Percentiles rank a stretch among this genome's conserved stretches.
Evolutionary conservation across 1,140 invertebrate genomes (phyloP).

Genomic region (Aphidius gifuensis): DNA sequence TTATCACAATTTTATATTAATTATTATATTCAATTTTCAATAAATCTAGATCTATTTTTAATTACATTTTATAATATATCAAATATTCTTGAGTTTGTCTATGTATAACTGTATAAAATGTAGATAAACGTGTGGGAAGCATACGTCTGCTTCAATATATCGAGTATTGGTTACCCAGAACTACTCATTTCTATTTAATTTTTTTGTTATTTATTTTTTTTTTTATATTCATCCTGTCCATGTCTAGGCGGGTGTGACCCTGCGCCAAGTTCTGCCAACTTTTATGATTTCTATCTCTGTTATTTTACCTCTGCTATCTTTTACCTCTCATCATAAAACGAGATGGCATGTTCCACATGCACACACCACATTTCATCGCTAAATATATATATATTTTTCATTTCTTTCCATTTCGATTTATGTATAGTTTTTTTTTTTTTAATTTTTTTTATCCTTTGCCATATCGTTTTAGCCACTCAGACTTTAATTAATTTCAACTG

Average conservation of each 20-base stretch:
- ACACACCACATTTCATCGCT: neutral
- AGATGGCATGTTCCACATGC: neutral
- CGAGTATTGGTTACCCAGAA: constrained; percentile 1
- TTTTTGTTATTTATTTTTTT: neutral
- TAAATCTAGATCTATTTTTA: no score
- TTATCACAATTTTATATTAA: no score
- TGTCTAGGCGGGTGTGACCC: neutral
- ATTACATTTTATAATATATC: no score
- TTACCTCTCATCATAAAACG: neutral
- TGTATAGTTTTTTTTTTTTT: no score
- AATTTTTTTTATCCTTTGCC: neutral
- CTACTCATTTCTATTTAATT: neutral
- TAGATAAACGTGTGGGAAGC: neutral
- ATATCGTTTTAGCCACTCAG: constrained; percentile 37
- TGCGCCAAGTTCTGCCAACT: constrained; percentile 26
- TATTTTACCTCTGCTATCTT: neutral
- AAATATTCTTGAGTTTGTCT: neutral
- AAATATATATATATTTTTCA: neutral
- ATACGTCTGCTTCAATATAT: constrained; percentile 2
- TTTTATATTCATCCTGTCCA: no score
- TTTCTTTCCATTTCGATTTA: no score
- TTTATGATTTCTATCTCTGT: constrained; percentile 28
- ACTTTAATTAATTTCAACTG: constrained; percentile 30
- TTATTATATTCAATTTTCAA: no score
- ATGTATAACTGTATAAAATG: neutral